Conservation (phyloP, 2,888 invertebrate species). For the Deroplatys truncata region DNA sequence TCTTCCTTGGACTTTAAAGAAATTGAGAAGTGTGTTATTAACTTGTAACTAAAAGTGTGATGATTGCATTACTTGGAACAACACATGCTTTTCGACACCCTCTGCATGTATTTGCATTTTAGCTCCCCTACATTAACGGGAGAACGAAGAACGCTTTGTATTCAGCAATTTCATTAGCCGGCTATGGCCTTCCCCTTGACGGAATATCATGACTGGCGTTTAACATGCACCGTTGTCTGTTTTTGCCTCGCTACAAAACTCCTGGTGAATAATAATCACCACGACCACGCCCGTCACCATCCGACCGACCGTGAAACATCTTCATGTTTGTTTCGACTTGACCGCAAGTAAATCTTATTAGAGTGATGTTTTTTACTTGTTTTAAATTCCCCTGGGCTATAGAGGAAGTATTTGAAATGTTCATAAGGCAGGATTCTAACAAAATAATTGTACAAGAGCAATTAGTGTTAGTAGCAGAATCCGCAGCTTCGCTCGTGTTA, state of each 20-base stretch:
- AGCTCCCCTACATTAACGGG: neutral
- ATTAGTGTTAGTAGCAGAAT: too few relatives aligned
- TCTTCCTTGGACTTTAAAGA: too few relatives aligned
- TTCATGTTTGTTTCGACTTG: neutral
- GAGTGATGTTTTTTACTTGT: too few relatives aligned
- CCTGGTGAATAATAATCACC: neutral
- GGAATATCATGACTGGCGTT: neutral
- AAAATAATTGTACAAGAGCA: too few relatives aligned
- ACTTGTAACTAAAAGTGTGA: too few relatives aligned
- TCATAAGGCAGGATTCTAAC: too few relatives aligned
- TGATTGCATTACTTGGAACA: too few relatives aligned
- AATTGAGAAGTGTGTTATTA: too few relatives aligned
- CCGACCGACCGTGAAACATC: neutral
- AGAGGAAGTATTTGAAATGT: too few relatives aligned
- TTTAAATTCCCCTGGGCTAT: too few relatives aligned
- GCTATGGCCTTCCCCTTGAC: neutral
- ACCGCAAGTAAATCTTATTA: neutral
- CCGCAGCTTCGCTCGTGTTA: too few relatives aligned
- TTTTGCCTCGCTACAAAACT: neutral
- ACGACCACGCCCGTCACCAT: neutral
- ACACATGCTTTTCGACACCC: neutral
- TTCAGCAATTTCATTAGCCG: neutral
- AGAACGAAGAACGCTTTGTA: neutral
- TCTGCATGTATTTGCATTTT: neutral
- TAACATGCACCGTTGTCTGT: neutral